phyloP scores from a whole-genome alignment of 2,797 vertebrate species.

The Mormyrops boulengeri region DNA sequence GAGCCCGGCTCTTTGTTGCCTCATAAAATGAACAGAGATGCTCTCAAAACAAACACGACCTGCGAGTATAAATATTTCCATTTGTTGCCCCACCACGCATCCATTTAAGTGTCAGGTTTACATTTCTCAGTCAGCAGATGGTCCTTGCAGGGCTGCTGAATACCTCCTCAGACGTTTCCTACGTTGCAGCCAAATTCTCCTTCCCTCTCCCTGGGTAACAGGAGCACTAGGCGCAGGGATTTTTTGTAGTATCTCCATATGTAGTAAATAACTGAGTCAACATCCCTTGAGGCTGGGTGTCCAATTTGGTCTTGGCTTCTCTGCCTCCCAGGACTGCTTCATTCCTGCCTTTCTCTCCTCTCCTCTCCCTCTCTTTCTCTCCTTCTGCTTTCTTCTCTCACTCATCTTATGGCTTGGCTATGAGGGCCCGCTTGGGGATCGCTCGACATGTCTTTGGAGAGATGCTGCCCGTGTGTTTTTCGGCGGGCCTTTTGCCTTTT shows the following conservation, averaged over 20 bases:
- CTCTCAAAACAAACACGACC: constrained; percentile 16
- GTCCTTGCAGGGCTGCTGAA: constrained; percentile 4
- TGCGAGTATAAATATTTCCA: constrained; percentile 26
- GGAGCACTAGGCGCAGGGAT: neutral
- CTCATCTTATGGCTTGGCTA: neutral
- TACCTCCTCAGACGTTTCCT: constrained; percentile 18
- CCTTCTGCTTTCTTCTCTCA: neutral
- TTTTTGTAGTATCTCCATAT: constrained; percentile 7
- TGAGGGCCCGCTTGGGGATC: neutral
- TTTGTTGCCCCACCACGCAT: constrained; percentile 11
- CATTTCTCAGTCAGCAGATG: constrained; percentile 5
- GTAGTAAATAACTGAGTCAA: constrained; percentile 3
- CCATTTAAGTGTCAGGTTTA: constrained; percentile 20
- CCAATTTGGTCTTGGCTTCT: neutral
- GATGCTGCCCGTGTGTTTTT: constrained; percentile 5
- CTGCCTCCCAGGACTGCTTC: neutral
- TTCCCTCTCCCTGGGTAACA: constrained; percentile 2
- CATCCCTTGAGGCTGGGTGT: neutral
- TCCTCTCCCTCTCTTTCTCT: neutral
- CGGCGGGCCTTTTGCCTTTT: neutral
- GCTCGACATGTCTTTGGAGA: constrained; percentile 9
- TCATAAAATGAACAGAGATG: neutral
- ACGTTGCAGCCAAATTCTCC: neutral
- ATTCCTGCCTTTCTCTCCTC: neutral
- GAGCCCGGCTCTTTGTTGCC: neutral